phyloP scores from a whole-genome alignment of 2,888 invertebrate species.

The Campoplex nolae region DNA sequence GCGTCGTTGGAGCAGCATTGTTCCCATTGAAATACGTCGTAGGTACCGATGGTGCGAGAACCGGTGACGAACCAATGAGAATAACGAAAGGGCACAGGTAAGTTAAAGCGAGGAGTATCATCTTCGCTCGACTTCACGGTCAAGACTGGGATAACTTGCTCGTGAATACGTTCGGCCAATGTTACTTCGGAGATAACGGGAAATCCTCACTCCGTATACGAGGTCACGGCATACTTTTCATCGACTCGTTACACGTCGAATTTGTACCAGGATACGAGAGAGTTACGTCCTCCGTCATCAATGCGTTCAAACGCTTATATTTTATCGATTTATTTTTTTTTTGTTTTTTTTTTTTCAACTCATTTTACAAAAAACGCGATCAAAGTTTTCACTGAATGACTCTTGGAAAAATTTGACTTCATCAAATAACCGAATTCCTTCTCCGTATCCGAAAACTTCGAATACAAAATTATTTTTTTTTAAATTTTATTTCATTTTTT shows the following conservation, averaged over 20 bases:
- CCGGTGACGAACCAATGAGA: slow-evolving; percentile 74
- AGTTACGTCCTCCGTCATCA: background rate
- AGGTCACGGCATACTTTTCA: slow-evolving; percentile 83
- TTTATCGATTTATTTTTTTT: background rate
- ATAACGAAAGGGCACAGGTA: slow-evolving; percentile 72
- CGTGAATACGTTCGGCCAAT: slow-evolving; percentile 69
- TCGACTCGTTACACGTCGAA: background rate
- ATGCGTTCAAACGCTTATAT: background rate
- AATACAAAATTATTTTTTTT: too few relatives aligned
- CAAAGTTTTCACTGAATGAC: too few relatives aligned
- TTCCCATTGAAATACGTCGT: slow-evolving; percentile 53
- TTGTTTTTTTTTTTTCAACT: too few relatives aligned
- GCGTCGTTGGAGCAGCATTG: slow-evolving; percentile 71
- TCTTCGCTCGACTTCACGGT: slow-evolving; percentile 82
- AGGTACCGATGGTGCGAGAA: slow-evolving; percentile 71
- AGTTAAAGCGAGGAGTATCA: slow-evolving; percentile 79
- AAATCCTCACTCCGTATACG: slow-evolving; percentile 80
- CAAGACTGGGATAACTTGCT: slow-evolving; percentile 79
- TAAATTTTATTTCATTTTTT: too few relatives aligned
- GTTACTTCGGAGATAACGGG: slow-evolving; percentile 76
- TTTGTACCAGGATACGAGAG: slow-evolving; percentile 9
- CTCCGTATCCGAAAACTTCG: too few relatives aligned
- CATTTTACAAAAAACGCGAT: background rate
- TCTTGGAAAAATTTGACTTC: too few relatives aligned
- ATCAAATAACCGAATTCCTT: too few relatives aligned